These are phyloP conservation scores for Oscheius onirici DNA, from an alignment of 2,888 invertebrate species.

Conservation along the genomic window DNA sequence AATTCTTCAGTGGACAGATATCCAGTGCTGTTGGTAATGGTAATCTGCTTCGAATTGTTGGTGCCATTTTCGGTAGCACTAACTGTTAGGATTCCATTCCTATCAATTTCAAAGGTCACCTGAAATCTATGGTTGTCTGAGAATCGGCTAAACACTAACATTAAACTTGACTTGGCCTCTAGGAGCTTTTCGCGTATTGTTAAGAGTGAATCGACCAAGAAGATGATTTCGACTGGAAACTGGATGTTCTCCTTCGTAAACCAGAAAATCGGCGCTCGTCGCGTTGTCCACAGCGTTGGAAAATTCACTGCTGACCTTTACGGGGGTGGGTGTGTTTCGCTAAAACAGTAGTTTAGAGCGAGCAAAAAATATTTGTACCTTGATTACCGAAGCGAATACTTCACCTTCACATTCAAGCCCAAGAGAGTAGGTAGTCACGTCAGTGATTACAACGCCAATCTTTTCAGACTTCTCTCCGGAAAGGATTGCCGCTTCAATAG, in stretches of 20 bases:
- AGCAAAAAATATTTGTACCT: too few species aligned
- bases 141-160: conserved; percentile 32
- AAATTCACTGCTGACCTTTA: conserved; percentile 75
- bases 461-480: conserved; percentile 45
- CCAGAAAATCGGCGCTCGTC: conserved; percentile 86
- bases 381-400: conserved; percentile 94
- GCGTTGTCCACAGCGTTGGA: conserved; percentile 93
- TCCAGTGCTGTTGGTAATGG: conserved; percentile 77
- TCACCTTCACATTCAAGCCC: conserved; percentile 91
- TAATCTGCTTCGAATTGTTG: conserved; percentile 63
- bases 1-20: conserved; percentile 91
- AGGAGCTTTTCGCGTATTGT: conserved; percentile 71
- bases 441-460: conserved; percentile 79
- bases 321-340: conserved; percentile 75
- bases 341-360: conserved; percentile 89
- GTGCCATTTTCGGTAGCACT: conserved; percentile 67
- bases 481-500: conserved; percentile 53
- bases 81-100: conserved; percentile 71
- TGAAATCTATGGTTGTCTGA: conserved; percentile 34
- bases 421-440: conserved; percentile 89
- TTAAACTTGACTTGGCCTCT: conserved; percentile 76
- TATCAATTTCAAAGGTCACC: conserved; percentile 73
- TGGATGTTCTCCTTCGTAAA: conserved; percentile 77
- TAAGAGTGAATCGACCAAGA: conserved; percentile 73
- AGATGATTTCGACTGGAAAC: conserved; percentile 74